These are phyloP conservation scores for Patiria pectinifera DNA, from an alignment of 53 echinoderm and acorn worm genomes.

Conservation along the genomic window DNA sequence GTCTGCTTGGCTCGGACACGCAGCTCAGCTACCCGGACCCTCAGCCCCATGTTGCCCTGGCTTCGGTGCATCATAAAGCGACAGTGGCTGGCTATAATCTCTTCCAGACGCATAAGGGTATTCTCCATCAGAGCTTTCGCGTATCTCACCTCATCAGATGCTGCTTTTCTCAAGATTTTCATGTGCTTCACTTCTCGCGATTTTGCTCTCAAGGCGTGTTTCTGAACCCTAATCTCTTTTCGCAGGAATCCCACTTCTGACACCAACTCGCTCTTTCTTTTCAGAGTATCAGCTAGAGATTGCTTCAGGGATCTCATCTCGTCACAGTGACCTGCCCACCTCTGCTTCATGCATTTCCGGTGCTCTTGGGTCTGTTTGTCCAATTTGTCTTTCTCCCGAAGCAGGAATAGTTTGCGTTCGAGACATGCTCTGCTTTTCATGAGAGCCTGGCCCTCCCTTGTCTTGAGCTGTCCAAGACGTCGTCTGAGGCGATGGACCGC, in stretches of 20 bases:
- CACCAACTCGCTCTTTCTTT: not conserved
- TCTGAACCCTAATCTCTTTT: too few species aligned
- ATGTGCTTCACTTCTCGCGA: not conserved
- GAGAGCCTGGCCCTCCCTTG: not conserved
- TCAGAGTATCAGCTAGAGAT: not conserved
- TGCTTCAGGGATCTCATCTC: slow-evolving; percentile 4
- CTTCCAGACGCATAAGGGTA: not conserved
- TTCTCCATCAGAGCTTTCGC: not conserved
- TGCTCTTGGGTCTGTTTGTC: not conserved
- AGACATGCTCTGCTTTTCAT: not conserved
- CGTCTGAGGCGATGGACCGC: not conserved
- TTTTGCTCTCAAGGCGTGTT: not conserved
- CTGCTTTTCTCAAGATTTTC: not conserved
- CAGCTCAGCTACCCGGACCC: not conserved
- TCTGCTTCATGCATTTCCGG: not conserved
- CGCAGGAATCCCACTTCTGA: slow-evolving; percentile 10
- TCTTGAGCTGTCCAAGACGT: not conserved
- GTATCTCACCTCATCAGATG: not conserved
- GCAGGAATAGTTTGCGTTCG: not conserved
- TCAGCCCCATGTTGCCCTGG: not conserved
- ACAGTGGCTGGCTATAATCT: slow-evolving; percentile 11
- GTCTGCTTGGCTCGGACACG: not conserved
- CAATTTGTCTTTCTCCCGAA: not conserved
- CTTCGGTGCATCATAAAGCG: not conserved
- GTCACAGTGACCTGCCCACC: not conserved